Base-by-base conservation (phyloP, 2,797 vertebrate species). In the Nyctibius grandis region DNA sequence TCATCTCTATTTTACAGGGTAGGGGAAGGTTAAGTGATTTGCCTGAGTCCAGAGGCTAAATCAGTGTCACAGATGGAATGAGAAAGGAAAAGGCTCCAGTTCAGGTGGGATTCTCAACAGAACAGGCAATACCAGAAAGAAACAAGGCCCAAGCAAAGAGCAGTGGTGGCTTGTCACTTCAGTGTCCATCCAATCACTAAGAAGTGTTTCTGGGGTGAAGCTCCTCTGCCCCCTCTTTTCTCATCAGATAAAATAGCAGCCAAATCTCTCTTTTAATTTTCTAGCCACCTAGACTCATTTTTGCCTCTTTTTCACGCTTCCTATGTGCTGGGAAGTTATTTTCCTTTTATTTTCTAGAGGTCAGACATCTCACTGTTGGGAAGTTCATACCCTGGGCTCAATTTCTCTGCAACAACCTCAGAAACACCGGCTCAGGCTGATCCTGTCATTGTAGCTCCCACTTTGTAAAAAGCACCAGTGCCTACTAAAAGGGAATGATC, bases 401-500 rank as follows among this genome's bases (percentile, higher is more conserved):
- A 15, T 88, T 88, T 40, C 56, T 79, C 67, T 83, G 38, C 28
- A 82, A 33, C 18, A 67, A 26, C 21, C n/a, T n/a, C 51, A 70
- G 68, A 78, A 57, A n/a, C 15, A 21, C 42, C n/a, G 14, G 40
- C 28, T 25, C 31, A 67, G 34, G 11, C 38, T 57, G 48, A 70
- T 79, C 51, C 63, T 60, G 45, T 63, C 69, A 59, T 44, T 5
- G 2, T 50, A 86, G n/a, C 34, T 95, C 54, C 23, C 40, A 89
- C 68, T 70, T 69, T 18, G 53, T 44, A 45, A 61, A 94, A 96
- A 74, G 12, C 36, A 67, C 5, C 25, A 65, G 45, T 61, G 42
- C 54, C 74, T 93, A 54, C 92, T 93, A 92, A 85, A 89, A 93
- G 92, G 19, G 81, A 85, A 74, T 72, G 60, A 94, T 91, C 79